Percentiles rank a stretch among this genome's conserved stretches.
phyloP scores from a whole-genome alignment of 1,140 invertebrate species.

The Anastatus disparis region DNA sequence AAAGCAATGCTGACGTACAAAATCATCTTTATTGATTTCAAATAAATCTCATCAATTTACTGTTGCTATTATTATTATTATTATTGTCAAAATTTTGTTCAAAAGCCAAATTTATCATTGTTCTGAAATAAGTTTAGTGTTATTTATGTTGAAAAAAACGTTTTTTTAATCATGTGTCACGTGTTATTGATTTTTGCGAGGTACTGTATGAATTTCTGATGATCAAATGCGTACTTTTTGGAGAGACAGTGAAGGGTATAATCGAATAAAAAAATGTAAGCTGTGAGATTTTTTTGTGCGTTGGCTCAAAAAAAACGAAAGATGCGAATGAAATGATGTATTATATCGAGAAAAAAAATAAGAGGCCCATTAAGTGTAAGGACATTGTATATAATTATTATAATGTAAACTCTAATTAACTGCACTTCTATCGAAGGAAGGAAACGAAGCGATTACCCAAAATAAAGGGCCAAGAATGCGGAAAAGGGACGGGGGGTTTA shows the following conservation, averaged over 20 bases:
- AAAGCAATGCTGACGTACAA: slow-evolving; percentile 33
- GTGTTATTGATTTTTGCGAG: neutral
- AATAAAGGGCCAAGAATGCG: slow-evolving; percentile 23
- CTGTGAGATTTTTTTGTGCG: slow-evolving; percentile 26
- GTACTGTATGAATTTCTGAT: slow-evolving; percentile 17
- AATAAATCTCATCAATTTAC: neutral
- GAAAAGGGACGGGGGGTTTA: neutral
- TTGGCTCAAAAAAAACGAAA: slow-evolving; percentile 25
- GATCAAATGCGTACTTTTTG: slow-evolving; percentile 32
- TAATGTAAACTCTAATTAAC: slow-evolving; percentile 54
- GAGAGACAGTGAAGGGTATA: slow-evolving; percentile 38
- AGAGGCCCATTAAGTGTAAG: slow-evolving; percentile 56
- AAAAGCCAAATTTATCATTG: neutral
- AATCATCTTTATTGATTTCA: slow-evolving; percentile 24
- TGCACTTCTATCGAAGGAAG: slow-evolving; percentile 36
- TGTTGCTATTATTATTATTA: neutral
- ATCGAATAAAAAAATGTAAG: slow-evolving; percentile 25
- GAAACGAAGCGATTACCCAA: slow-evolving; percentile 35
- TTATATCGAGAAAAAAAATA: slow-evolving; percentile 53
- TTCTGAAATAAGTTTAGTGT: slow-evolving; percentile 4
- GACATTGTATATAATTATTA: slow-evolving; percentile 63
- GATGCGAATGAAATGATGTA: slow-evolving; percentile 48
- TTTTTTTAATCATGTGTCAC: slow-evolving; percentile 9
- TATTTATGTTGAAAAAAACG: neutral
- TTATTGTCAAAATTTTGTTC: neutral